Percentiles rank a stretch among this genome's conserved stretches.
These are phyloP conservation scores for Anseranas semipalmata DNA, from an alignment of 2,113 vertebrate genomes.

Conservation along the genomic window DNA sequence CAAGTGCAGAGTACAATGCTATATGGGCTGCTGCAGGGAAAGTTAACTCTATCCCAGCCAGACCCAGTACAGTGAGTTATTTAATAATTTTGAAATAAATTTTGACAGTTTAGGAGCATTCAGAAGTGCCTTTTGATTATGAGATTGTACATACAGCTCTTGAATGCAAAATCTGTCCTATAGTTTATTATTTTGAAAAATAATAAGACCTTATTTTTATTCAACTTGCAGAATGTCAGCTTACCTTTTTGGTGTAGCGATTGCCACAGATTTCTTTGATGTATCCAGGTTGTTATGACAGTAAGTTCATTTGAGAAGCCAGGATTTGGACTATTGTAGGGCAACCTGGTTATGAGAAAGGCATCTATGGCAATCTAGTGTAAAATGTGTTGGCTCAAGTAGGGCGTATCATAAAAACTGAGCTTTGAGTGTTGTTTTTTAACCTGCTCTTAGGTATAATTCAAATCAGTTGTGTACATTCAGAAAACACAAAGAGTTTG, in stretches of 20 bases:
- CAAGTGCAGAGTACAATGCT: too few relatives aligned
- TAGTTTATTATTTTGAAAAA: not conserved
- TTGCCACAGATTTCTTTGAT: not conserved
- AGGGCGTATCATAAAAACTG: not conserved
- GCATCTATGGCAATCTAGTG: not conserved
- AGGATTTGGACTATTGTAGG: not conserved
- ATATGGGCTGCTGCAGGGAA: too few relatives aligned
- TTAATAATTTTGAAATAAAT: not conserved
- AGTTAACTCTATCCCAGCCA: too few relatives aligned
- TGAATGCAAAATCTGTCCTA: not conserved
- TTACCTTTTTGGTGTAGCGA: not conserved
- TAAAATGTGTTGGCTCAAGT: not conserved
- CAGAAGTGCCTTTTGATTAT: not conserved
- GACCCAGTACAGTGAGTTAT: too few relatives aligned
- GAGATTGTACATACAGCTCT: not conserved
- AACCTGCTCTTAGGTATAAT: not conserved
- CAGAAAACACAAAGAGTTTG: not conserved
- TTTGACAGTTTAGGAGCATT: not conserved
- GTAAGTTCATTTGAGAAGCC: not conserved
- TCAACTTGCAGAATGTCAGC: not conserved
- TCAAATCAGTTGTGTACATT: not conserved
- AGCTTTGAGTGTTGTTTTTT: not conserved
- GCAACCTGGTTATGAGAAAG: not conserved
- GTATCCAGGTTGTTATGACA: not conserved
- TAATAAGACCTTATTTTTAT: not conserved